Base-by-base conservation (phyloP, 1,140 invertebrate genomes). In the Gryon sp. region DNA sequence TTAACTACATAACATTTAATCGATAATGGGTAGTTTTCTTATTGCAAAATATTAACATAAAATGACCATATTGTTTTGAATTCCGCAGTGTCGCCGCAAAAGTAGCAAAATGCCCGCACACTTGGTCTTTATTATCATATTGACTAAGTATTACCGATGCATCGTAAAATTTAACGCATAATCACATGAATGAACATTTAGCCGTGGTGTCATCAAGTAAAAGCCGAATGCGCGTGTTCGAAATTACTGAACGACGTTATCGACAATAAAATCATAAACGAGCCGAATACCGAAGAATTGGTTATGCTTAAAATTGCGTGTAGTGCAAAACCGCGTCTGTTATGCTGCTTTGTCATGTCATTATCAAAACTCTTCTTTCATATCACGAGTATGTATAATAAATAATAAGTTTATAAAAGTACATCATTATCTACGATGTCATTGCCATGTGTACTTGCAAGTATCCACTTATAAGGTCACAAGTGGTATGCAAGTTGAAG, bases 371-470 rank as follows among this genome's bases (percentile, higher is more conserved):
- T n/a, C 22, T n/a, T 11, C 16, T 26, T 20, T 1, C 38, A 5
- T 28, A 8, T 6, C 22, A 18, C 34, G 16, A 43, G 50, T 53
- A 70, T 76, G 65, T 76, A 76, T 76, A 76, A 76, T 70, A 45
- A 43, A 76, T n/a, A n/a, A n/a, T 65, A 59, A 69, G 65, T 59
- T 76, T 65, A 76, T 45, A 59, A 32, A 70, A 76, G 65, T 50
- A 57, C 73, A 57, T 76, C 65, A 76, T 76, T 76, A 76, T 65
- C 65, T 52, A 14, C 60, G 74, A 48, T 76, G 65, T 65, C 66
- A 65, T 55, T 70, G 74, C 65, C 74, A 76, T 59, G 74, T 70
- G 74, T 53, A 65, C 66, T 70, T 30, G 36, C 40, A 9, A 53
- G 59, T 41, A 15, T 22, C 45, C 16, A 15, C 53, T 53, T 53